Evolutionary conservation across 2,113 vertebrate species (phyloP), one percentile per base, ranked within the genome.

Genomic region (Apodemus speciosus): DNA sequence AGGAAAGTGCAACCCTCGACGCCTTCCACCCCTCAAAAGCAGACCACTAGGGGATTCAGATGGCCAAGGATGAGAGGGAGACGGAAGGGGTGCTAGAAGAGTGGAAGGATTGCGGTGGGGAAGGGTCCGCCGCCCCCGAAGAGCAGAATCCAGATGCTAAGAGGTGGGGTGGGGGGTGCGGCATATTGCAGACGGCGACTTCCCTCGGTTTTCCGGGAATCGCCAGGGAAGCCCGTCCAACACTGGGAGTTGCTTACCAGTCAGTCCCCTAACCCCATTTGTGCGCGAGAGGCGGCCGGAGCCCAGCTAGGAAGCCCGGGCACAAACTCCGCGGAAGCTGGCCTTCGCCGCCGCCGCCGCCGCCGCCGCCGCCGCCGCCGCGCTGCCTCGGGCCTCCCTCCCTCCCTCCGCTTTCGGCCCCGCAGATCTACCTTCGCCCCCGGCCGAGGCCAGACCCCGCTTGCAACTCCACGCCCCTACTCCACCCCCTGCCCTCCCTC

Each of bases 251-350:
- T 93, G 95, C 95, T 97, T 97, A 96, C 96, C 96, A 95, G 75
- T 95, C 95, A 66, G 71, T 95, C 92, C 96, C 96, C 97, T 93
- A 86, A 69, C 95, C 96, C 95, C 95, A 97, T 97, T 94, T 93
- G 94, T 94, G 94, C 94, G 95, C 92, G 68, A 46, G 89, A 95
- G 95, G 96, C 91, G 83, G 86, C 95, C 38, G 21, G 53, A 96
- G 94, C 96, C 89, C 56, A 94, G 91, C 95, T 62, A 95, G 89
- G 94, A 90, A 95, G 81, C 96, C 88, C n/a, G 21, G 94, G 91
- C 96, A 97, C 94, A 97, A 97, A 97, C 97, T 97, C 97, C 97
- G 94, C 95, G 96, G 97, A 97, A 97, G 97, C 97, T 96, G 97
- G 97, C 96, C 96, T 97, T 93, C 92, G 77, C 92, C 56, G 85